Evolutionary conservation across 2,797 vertebrate genomes (phyloP).

Genomic region (Chelon labrosus): DNA sequence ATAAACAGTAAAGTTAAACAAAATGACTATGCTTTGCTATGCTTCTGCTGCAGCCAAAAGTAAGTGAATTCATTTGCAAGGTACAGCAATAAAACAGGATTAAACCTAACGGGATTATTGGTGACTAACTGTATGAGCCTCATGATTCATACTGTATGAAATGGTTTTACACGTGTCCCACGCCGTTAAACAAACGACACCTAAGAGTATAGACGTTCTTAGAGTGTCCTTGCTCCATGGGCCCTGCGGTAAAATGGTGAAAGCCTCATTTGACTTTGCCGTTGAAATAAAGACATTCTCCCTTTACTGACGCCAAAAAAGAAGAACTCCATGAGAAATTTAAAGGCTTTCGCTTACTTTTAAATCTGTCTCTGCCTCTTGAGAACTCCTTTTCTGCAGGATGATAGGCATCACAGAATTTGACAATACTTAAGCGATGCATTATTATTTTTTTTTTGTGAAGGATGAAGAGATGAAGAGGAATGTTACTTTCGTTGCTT

Average conservation of each 20-base stretch:
- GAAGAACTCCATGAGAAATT: conserved; percentile 14
- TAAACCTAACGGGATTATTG: conserved; percentile 37
- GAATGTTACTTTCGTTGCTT: conserved; percentile 24
- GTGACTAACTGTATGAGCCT: conserved; percentile 11
- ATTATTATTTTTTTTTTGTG: conserved; percentile 16
- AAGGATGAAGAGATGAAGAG: conserved; percentile 56
- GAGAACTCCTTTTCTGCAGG: conserved; percentile 26
- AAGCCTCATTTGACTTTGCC: conserved; percentile 18
- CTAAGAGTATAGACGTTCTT: neutral
- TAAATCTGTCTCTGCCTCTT: conserved; percentile 21
- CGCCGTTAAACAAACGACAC: conserved; percentile 23
- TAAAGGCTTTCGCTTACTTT: conserved; percentile 20
- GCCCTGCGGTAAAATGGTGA: neutral
- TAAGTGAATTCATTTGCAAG: conserved; percentile 16
- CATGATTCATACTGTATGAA: conserved; percentile 14
- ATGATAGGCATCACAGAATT: conserved; percentile 31
- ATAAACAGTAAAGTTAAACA: neutral
- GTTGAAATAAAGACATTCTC: conserved; percentile 24
- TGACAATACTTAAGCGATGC: neutral
- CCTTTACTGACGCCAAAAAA: conserved; percentile 9
- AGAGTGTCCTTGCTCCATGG: neutral
- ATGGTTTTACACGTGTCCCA: conserved; percentile 29
- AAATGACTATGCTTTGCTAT: too few species aligned
- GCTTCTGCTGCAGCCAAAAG: neutral
- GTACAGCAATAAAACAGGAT: conserved; percentile 20